These are phyloP conservation scores for Noctua janthina DNA, from an alignment of 2,888 invertebrate species.

Conservation along the genomic window DNA sequence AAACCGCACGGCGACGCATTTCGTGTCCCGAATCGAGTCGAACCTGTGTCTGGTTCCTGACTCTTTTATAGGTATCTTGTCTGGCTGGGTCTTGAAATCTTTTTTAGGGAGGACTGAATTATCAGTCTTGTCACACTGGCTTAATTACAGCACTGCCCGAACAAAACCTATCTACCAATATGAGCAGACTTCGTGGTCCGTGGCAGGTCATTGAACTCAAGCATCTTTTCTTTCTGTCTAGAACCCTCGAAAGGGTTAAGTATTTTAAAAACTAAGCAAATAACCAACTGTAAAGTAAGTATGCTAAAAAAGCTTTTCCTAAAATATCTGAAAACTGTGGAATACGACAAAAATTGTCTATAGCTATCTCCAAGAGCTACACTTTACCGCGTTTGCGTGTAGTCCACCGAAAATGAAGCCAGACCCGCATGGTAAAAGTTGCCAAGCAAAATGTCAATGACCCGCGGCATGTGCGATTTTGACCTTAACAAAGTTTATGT, in stretches of 20 bases:
- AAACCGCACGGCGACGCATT: neutral
- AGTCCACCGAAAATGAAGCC: constrained; percentile 58
- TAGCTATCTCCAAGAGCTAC: neutral
- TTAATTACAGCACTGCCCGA: neutral
- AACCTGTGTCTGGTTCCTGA: neutral
- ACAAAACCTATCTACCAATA: neutral
- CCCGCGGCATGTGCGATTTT: constrained; percentile 67
- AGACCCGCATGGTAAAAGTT: constrained; percentile 75
- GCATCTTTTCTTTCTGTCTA: neutral
- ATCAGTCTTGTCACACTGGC: neutral
- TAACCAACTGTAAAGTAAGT: neutral
- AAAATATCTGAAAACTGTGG: neutral
- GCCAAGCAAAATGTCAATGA: constrained; percentile 71
- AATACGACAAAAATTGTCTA: neutral
- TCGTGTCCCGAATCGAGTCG: neutral
- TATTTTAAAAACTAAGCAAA: neutral
- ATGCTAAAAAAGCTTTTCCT: neutral
- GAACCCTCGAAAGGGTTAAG: neutral
- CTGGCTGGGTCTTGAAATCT: neutral
- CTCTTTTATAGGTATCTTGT: neutral
- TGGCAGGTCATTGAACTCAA: constrained; percentile 33
- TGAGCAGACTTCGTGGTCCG: constrained; percentile 15
- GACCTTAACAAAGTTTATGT: constrained; percentile 75
- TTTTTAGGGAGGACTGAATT: neutral
- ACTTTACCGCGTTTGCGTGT: constrained; percentile 21